Evolutionary conservation across 2,797 vertebrate species (phyloP).

Genomic region (Enteromius afrohamiltoni): DNA sequence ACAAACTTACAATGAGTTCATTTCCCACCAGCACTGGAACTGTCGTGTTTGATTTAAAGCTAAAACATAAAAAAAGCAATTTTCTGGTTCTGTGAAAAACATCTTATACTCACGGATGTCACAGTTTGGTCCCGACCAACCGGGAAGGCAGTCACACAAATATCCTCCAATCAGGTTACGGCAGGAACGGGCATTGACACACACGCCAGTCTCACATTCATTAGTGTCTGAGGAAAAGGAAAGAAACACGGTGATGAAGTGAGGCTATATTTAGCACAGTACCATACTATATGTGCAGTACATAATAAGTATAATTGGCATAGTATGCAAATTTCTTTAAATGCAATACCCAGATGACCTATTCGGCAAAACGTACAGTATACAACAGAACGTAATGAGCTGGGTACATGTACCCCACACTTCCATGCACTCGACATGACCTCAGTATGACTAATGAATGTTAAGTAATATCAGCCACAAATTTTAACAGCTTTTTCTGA

Average conservation of each 20-base stretch:
- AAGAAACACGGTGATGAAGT: background rate
- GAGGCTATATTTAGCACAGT: background rate
- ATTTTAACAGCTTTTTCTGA: background rate
- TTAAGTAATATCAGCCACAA: background rate
- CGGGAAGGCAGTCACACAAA: constrained; percentile 81
- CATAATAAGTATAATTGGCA: constrained; percentile 1
- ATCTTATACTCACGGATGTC: constrained; percentile 76
- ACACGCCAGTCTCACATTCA: constrained; percentile 79
- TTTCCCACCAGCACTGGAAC: background rate
- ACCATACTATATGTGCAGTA: background rate
- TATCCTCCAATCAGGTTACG: constrained; percentile 85
- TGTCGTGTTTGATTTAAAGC: constrained; percentile 1
- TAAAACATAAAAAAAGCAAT: background rate
- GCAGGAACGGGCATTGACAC: constrained; percentile 77
- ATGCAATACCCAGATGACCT: background rate
- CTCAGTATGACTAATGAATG: background rate
- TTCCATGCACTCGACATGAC: background rate
- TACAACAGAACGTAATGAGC: constrained; percentile 9
- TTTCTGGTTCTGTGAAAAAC: background rate
- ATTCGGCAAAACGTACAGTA: background rate
- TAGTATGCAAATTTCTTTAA: background rate
- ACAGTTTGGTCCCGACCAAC: constrained; percentile 81
- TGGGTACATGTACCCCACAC: background rate
- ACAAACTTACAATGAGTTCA: background rate
- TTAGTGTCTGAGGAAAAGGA: constrained; percentile 74